Evolutionary conservation across 2,888 invertebrate species (phyloP).

Genomic region (Chelonus formosanus): DNA sequence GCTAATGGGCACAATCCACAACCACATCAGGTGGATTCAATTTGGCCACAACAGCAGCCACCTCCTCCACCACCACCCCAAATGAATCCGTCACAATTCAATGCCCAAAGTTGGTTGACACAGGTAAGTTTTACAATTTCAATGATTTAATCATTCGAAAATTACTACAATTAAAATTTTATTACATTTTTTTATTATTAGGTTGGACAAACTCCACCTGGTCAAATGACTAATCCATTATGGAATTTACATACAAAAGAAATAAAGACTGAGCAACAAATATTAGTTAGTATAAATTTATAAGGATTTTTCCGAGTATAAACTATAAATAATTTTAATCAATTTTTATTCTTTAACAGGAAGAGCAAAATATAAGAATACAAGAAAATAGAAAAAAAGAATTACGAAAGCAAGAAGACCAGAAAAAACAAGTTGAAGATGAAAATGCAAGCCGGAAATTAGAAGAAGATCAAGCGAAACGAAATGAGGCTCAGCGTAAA

Average conservation of each 20-base stretch:
- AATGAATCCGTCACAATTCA: conserved; percentile 54
- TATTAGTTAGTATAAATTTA: conserved; percentile 56
- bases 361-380: conserved; percentile 57
- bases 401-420: conserved; percentile 63
- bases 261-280: conserved; percentile 67
- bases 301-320: no score
- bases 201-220: conserved; percentile 60
- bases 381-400: conserved; percentile 67
- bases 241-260: conserved; percentile 64
- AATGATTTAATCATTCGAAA: no score
- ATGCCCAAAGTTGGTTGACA: conserved; percentile 59
- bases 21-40: conserved; percentile 55
- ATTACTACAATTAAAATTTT: no score
- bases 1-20: conserved; percentile 53
- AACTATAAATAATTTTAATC: no score
- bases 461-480: conserved; percentile 54
- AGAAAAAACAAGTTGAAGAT: conserved; percentile 62
- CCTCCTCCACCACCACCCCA: conserved; percentile 57
- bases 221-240: conserved; percentile 59
- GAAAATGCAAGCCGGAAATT: conserved; percentile 52
- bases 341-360: conserved; percentile 38
- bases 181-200: conserved; percentile 30
- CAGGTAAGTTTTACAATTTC: conserved; percentile 47
- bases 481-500: conserved; percentile 63
- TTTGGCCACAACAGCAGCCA: conserved; percentile 60